Base-by-base conservation (phyloP, 2,797 vertebrate species). In the Centropyge bicolor region DNA sequence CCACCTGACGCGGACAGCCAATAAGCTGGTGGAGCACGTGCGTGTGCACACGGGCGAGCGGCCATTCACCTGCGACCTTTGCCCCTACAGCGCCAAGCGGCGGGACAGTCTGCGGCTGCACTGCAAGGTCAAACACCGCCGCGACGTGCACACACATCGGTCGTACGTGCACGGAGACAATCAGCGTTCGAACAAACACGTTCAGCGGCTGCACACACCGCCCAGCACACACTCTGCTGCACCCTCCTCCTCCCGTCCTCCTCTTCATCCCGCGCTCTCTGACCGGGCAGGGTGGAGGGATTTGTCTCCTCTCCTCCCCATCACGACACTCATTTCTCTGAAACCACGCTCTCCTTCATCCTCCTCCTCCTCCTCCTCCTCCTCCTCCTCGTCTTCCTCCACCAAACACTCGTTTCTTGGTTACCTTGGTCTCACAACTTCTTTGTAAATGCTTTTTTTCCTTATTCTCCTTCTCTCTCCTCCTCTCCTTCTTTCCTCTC, bases 91-190 rank as follows among this genome's bases (percentile, higher is more conserved):
- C 95, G 99, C 98, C 96, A 99, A 99, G 94, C 95, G 98, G 94
- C 96, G 98, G 95, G 98, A 99, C 98, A 99, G 99, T 96, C 97
- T 99, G 94, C 98, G 98, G 76, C 96, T 99, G 94, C 98, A 99
- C 97, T 98, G 97, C 95, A 97, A 97, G 95, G 97, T 99, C 94
- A 99, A 99, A 90, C 98, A 99, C 68, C 91, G 96, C 94, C 94
- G 95, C 93, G 88, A 97, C 95, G 93, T 97, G 96, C 95, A 92
- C 91, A 90, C 90, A 1, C 89, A 90, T 82, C 82, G 87, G 0
- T 86, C 89, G 0, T 90, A 92, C 76, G 80, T 48, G 63, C 88
- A 89, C 54, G 76, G 49, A 77, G 90, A 94, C 89, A 81, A 70
- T 71, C 91, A 87, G 78, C 89, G 85, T 5, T 76, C 83, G 1